These are phyloP conservation scores for Caenorhabditis tropicalis DNA, from an alignment of 1,140 invertebrate species.

Conservation along the genomic window DNA sequence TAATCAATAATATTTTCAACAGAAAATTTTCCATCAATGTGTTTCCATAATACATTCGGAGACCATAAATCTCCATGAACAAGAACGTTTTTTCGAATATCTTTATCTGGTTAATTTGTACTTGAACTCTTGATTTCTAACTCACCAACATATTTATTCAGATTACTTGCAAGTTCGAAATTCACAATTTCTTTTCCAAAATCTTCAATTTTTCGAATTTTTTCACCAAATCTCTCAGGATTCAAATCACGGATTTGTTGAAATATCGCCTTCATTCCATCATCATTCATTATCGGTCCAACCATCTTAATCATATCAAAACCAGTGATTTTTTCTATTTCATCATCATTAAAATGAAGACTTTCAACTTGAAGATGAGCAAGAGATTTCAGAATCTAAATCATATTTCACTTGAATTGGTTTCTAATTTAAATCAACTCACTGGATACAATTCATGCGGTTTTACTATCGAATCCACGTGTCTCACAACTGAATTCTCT, in stretches of 20 bases:
- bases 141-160: slow-evolving; percentile 7
- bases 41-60: slow-evolving; percentile 30
- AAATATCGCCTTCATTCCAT: background rate
- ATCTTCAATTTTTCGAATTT: background rate
- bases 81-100: background rate
- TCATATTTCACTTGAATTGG: too few relatives aligned
- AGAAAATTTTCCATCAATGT: background rate
- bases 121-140: background rate
- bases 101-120: background rate
- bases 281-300: background rate
- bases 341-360: slow-evolving; percentile 3
- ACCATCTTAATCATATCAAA: background rate
- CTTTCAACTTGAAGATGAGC: background rate
- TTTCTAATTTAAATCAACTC: too few relatives aligned
- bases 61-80: slow-evolving; percentile 45
- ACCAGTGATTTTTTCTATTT: background rate
- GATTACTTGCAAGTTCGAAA: background rate
- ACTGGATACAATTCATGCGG: background rate
- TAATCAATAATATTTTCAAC: background rate
- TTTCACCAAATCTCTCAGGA: background rate
- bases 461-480: background rate
- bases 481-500: background rate
- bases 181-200: background rate
- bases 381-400: background rate
- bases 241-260: background rate